Evolutionary conservation across 2,113 vertebrate genomes (phyloP).

Genomic region (Microtus richardsoni): DNA sequence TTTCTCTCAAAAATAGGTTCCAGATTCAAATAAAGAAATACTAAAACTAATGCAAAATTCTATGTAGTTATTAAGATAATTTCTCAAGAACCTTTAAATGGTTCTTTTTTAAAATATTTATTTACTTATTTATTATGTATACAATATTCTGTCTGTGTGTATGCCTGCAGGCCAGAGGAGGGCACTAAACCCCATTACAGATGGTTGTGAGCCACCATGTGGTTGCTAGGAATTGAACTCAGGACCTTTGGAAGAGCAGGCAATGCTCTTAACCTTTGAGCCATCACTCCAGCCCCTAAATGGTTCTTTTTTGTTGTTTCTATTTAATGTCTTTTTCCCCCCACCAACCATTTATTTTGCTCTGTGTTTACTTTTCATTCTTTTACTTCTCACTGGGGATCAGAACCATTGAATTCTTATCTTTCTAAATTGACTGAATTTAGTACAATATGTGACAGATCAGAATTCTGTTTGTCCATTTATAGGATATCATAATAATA

Average conservation of each 20-base stretch:
- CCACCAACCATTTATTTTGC: background rate
- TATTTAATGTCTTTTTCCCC: background rate
- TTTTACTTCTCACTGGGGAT: background rate
- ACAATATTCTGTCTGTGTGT: no score
- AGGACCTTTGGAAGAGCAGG: no score
- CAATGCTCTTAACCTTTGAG: no score
- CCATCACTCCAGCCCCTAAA: no score
- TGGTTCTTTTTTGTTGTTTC: background rate
- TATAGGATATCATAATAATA: slow-evolving; percentile 39
- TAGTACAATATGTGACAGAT: background rate
- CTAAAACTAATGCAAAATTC: background rate
- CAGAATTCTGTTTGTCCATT: slow-evolving; percentile 6
- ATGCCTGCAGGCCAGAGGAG: no score
- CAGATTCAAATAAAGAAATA: background rate
- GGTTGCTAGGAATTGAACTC: no score
- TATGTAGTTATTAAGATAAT: background rate
- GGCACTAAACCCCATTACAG: no score
- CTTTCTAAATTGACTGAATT: slow-evolving; percentile 8
- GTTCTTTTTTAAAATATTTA: background rate
- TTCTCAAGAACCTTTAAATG: background rate
- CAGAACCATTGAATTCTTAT: background rate
- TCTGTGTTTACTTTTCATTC: background rate
- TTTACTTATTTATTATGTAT: no score
- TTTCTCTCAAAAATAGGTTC: background rate
- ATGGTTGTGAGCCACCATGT: no score